Evolutionary conservation across 2,888 invertebrate species (phyloP).

Genomic region (Dryococelus australis): DNA sequence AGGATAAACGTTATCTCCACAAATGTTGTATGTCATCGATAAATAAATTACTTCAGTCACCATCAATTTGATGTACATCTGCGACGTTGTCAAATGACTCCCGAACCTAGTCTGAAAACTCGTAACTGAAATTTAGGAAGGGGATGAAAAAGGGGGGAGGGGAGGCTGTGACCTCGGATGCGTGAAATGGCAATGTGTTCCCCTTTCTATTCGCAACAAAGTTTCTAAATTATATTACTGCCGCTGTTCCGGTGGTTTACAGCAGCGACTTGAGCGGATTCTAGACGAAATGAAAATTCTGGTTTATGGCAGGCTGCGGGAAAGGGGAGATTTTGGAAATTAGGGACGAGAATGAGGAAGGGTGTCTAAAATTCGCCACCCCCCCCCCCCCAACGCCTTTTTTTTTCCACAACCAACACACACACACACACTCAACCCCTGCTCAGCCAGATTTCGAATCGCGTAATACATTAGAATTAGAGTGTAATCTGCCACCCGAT

Average conservation of each 20-base stretch:
- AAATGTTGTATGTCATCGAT: too few relatives aligned
- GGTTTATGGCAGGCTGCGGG: neutral
- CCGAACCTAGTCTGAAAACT: neutral
- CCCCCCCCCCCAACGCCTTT: too few relatives aligned
- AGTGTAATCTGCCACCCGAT: constrained; percentile 22
- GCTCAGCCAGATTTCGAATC: constrained; percentile 19
- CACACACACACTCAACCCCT: too few relatives aligned
- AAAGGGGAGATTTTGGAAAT: neutral
- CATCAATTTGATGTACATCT: neutral
- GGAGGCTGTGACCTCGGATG: neutral
- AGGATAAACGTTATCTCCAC: too few relatives aligned
- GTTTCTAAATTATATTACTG: constrained; percentile 11
- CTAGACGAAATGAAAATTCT: constrained; percentile 3
- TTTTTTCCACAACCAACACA: too few relatives aligned
- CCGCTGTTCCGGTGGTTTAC: neutral
- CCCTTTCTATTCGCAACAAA: neutral
- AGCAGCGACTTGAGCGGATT: neutral
- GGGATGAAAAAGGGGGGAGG: too few relatives aligned
- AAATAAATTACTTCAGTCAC: too few relatives aligned
- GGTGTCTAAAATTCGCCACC: neutral
- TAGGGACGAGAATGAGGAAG: neutral
- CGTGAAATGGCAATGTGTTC: neutral
- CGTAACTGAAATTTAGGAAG: neutral
- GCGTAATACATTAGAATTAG: constrained; percentile 29
- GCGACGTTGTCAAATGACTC: neutral